A percentile compares a stretch with the other conserved stretches of the same genome.
These are phyloP conservation scores for Micromussa lordhowensis DNA, from an alignment of 92 coral and sea anemone genomes.

Conservation along the genomic window DNA sequence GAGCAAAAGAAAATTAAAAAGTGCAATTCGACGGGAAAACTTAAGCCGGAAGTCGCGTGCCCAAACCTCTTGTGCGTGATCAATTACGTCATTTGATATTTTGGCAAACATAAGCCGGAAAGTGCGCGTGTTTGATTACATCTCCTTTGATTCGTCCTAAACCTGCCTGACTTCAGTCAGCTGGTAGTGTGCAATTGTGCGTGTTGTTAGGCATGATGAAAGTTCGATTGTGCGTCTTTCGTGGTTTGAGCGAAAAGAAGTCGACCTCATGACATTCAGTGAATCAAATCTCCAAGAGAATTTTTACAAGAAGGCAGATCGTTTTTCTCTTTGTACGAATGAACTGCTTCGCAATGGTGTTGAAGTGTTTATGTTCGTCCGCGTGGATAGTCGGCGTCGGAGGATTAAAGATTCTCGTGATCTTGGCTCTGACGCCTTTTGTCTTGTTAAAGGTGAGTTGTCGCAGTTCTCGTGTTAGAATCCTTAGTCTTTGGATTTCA, in stretches of 20 bases:
- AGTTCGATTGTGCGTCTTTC: neutral
- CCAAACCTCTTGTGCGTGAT: constrained; percentile 12
- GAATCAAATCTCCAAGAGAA: neutral
- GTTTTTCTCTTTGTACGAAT: neutral
- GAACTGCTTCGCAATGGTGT: neutral
- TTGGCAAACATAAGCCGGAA: constrained; percentile 4
- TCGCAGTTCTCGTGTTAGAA: neutral
- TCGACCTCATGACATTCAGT: neutral
- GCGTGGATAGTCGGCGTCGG: constrained; percentile 38
- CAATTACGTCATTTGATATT: constrained; percentile 34
- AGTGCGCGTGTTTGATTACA: constrained; percentile 25
- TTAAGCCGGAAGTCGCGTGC: neutral
- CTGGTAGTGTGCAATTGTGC: neutral
- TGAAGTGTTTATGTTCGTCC: constrained; percentile 16
- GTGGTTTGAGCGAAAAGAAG: neutral
- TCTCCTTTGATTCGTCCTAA: constrained; percentile 8
- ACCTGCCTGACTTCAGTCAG: neutral
- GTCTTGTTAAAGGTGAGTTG: constrained; percentile 10
- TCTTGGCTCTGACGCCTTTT: constrained; percentile 21
- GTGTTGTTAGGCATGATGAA: neutral
- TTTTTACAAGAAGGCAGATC: neutral
- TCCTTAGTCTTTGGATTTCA: neutral
- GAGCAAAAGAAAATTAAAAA: neutral
- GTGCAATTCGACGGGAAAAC: neutral
- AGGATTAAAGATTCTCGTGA: constrained; percentile 18